phyloP scores from a whole-genome alignment of 2,113 vertebrate genomes.

The Burhinus oedicnemus region DNA sequence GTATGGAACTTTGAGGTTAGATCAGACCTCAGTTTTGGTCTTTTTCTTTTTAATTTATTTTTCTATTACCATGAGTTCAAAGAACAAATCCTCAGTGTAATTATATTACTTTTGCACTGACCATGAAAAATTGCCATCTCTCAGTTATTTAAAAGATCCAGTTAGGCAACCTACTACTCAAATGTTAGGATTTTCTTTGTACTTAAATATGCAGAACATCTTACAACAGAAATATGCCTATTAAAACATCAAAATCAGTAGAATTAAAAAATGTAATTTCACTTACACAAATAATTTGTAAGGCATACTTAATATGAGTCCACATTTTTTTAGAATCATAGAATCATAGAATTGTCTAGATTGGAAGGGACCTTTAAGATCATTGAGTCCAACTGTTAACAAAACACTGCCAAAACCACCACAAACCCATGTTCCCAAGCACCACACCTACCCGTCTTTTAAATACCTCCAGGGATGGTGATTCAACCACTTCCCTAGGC shows the following conservation, averaged over 20 bases:
- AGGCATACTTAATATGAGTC: neutral
- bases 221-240: neutral
- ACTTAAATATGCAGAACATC: neutral
- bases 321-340: neutral
- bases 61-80: neutral
- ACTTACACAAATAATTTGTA: neutral
- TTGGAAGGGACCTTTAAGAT: too few relatives aligned
- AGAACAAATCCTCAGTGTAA: neutral
- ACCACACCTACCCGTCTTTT: too few relatives aligned
- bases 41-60: neutral
- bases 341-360: too few relatives aligned
- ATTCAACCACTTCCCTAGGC: too few relatives aligned
- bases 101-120: neutral
- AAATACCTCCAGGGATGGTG: too few relatives aligned
- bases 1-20: neutral
- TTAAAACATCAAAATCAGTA: neutral
- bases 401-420: too few relatives aligned
- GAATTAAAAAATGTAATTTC: neutral
- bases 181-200: neutral
- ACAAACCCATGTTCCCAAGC: too few relatives aligned
- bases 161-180: neutral
- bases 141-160: neutral
- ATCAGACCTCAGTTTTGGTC: neutral
- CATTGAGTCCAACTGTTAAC: too few relatives aligned
- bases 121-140: neutral